Evolutionary conservation across 2,797 vertebrate species (phyloP), one percentile per base, ranked within the genome.

Genomic region (Garrulus glandarius): DNA sequence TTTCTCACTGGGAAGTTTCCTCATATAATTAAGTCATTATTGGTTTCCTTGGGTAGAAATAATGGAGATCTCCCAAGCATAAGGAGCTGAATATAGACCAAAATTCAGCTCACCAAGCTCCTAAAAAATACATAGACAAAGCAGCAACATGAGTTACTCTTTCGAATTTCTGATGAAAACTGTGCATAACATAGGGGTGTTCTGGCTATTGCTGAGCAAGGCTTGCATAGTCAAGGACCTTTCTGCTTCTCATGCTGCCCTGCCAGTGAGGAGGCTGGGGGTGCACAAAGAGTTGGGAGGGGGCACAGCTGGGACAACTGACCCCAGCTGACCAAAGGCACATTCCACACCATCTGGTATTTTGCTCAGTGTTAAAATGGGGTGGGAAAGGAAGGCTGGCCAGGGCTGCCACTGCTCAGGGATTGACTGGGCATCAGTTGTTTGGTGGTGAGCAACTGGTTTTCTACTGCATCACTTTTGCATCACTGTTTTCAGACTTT

Each of bases 1-100:
- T 84, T 80, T 92, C 64, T 89, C 49, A 46, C 46, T 84, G 57
- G 67, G 46, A 84, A 77, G 24, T 68, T 94, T 92, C 84, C 59
- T 89, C 59, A 53, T 60, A 26, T 61, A 17, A 89, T 92, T 75
- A 90, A 77, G 19, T 53, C 11, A 3, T 55, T 89, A 64, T 64
- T 82, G 22, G 37, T 94, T 91, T 85, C 49, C 53, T 68, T 60
- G 61, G 34, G 34, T 61, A 76, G 47, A 59, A 67, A 44, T 80
- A 56, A 76, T 32, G 22, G 53, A 89, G 39, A 17, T 57, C 24
- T 81, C 27, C 39, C 65, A 87, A 22, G 50, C 36, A 50, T 27
- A 91, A 81, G 43, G 18, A 79, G 13, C 8, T 64, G 67, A 95
- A 80, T 36, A 29, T 19, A 60, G 57, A 41, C 37, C 23, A 79